Percentiles rank a stretch among this genome's conserved stretches.
These are phyloP conservation scores for Gisinianus flammeolus DNA, from an alignment of 2,888 invertebrate genomes.

Conservation along the genomic window DNA sequence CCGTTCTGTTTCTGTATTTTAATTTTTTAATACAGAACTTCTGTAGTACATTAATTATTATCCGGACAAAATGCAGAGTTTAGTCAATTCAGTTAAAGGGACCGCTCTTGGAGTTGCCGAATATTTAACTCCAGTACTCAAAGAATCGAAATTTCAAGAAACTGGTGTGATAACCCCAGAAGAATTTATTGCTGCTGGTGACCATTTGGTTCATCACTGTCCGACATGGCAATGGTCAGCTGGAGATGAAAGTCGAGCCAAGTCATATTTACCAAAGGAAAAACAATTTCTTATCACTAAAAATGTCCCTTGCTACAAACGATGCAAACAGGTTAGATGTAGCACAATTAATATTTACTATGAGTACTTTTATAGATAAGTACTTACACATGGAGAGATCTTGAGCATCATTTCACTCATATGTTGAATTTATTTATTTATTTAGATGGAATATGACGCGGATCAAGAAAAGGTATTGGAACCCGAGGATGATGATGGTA, in stretches of 20 bases:
- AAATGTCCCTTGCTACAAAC: constrained; percentile 94
- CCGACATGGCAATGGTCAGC: constrained; percentile 99
- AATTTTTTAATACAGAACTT: too few relatives aligned
- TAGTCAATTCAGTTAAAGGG: constrained; percentile 93
- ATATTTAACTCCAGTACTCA: constrained; percentile 92
- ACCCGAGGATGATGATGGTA: constrained; percentile 75
- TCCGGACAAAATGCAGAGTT: constrained; percentile 88
- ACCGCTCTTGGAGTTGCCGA: constrained; percentile 95
- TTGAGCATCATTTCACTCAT: background rate
- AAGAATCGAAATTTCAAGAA: constrained; percentile 68
- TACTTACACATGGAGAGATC: too few relatives aligned
- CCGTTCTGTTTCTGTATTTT: too few relatives aligned
- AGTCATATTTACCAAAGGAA: constrained; percentile 88
- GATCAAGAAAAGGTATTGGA: constrained; percentile 92
- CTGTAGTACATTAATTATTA: too few relatives aligned
- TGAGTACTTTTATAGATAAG: background rate
- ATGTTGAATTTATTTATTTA: background rate
- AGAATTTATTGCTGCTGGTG: constrained; percentile 98
- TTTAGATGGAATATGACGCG: constrained; percentile 85
- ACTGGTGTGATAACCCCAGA: constrained; percentile 98
- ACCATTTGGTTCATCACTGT: constrained; percentile 98
- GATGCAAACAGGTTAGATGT: constrained; percentile 81
- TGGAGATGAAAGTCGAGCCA: constrained; percentile 87
- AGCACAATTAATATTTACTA: too few relatives aligned
- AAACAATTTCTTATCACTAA: constrained; percentile 97